Base-by-base conservation (phyloP, 1,140 invertebrate species). In the Pararge aegeria region DNA sequence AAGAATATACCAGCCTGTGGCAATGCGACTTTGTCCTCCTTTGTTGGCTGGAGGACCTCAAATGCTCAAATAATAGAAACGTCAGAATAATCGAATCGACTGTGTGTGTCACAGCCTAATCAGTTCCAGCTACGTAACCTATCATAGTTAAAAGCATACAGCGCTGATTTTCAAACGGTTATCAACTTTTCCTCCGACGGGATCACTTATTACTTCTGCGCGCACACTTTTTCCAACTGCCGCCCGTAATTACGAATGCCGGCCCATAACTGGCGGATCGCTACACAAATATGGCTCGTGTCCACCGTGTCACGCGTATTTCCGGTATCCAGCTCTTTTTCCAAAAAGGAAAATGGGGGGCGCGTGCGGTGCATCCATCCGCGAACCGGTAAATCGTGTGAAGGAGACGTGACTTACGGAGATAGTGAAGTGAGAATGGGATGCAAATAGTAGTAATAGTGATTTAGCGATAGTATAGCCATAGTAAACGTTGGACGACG, bases 261-360 rank as follows among this genome's bases (percentile, higher is more conserved):
- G 16, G 27, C 34, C 52, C 52, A 54, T 61, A 55, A 51, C 61
- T 15, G 53, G 44, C 44, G 58, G 58, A 55, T 58, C 60, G 65
- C 24, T 24, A 46, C 51, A 50, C 63, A 60, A 60, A 69, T 63
- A 68, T 64, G 70, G 64, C 49, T 49, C 40, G 37, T 59, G 58
- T 58, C 46, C 49, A 57, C 38, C 27, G 48, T 63, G 58, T 66
- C 55, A 61, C 59, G 61, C 56, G 61, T 46, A 52, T 66, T 64
- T 69, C 66, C 66, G 61, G 61, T 64, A 58, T 58, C 34, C 29
- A 50, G 66, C 50, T 53, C 54, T 67, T 61, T 67, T 64, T 64
- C 49, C 46, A 68, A 64, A 69, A 64, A 64, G 64, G 61, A 65
- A 64, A 68, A 70, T 65, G 55, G 65, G 42, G 59, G 56, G 53